Percentiles rank a stretch among this genome's conserved stretches.
Conservation (phyloP, 1,140 invertebrate genomes). For the Drosophila grimshawi region DNA sequence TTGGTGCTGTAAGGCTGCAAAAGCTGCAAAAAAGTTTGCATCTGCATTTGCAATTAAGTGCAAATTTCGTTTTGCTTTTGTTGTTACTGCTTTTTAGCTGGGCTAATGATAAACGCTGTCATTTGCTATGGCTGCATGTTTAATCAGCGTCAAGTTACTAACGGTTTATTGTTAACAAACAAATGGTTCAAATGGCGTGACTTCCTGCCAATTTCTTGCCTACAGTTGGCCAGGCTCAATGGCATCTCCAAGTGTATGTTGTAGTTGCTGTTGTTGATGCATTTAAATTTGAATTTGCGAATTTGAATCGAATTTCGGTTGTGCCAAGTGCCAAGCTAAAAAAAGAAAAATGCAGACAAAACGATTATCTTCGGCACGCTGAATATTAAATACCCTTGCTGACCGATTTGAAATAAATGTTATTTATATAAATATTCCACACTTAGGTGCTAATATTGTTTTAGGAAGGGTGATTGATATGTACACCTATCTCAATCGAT, state of each 20-base stretch:
- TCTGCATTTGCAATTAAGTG: slow-evolving; percentile 65
- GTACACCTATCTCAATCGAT: no score
- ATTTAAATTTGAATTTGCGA: slow-evolving; percentile 83
- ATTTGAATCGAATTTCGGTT: slow-evolving; percentile 75
- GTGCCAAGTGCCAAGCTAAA: slow-evolving; percentile 68
- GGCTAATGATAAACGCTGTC: slow-evolving; percentile 57
- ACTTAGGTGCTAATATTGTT: no score
- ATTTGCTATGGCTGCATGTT: slow-evolving; percentile 43
- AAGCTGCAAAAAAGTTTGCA: slow-evolving; percentile 43
- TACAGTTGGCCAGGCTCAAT: slow-evolving; percentile 12
- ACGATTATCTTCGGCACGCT: not conserved
- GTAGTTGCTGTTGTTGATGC: slow-evolving; percentile 44
- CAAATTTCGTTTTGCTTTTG: not conserved
- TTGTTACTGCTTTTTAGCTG: slow-evolving; percentile 9
- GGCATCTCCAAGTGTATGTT: slow-evolving; percentile 25
- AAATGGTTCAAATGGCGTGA: slow-evolving; percentile 80
- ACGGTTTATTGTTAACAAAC: slow-evolving; percentile 70
- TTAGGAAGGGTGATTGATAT: no score
- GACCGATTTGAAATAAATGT: no score
- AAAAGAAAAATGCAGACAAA: slow-evolving; percentile 18
- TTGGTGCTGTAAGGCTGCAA: slow-evolving; percentile 11
- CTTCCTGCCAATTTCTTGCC: slow-evolving; percentile 71
- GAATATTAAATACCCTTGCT: no score
- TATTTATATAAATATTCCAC: no score
- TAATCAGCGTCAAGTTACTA: slow-evolving; percentile 62